Conservation (phyloP, 2,113 vertebrate species). For the Acrocephalus kingi region DNA sequence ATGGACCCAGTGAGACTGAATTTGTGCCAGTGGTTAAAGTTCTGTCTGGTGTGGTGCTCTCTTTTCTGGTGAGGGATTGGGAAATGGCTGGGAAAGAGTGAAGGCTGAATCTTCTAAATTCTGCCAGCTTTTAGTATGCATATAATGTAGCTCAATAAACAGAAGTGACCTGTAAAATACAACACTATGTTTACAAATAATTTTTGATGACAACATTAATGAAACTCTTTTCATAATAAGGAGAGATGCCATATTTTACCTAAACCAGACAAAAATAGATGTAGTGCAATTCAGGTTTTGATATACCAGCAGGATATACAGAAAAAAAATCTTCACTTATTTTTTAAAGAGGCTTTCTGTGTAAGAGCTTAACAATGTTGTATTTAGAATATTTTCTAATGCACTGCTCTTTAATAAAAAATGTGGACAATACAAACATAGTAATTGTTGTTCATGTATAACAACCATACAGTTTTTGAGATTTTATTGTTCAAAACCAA, state of each 20-base stretch:
- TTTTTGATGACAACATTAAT: background rate
- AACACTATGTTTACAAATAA: background rate
- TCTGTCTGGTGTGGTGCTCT: background rate
- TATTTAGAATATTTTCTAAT: background rate
- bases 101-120: background rate
- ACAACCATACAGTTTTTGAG: background rate
- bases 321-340: background rate
- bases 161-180: background rate
- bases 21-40: background rate
- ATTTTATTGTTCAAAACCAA: background rate
- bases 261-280: background rate
- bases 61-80: background rate
- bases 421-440: background rate
- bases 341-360: background rate
- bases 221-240: background rate
- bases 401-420: background rate
- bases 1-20: background rate
- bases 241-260: background rate
- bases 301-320: background rate
- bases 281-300: background rate
- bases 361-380: background rate
- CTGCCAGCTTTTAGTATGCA: background rate
- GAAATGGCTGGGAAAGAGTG: background rate
- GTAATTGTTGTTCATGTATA: background rate
- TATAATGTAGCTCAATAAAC: background rate